Conservation (phyloP, 2,113 vertebrate species). For the Piprites chloris region DNA sequence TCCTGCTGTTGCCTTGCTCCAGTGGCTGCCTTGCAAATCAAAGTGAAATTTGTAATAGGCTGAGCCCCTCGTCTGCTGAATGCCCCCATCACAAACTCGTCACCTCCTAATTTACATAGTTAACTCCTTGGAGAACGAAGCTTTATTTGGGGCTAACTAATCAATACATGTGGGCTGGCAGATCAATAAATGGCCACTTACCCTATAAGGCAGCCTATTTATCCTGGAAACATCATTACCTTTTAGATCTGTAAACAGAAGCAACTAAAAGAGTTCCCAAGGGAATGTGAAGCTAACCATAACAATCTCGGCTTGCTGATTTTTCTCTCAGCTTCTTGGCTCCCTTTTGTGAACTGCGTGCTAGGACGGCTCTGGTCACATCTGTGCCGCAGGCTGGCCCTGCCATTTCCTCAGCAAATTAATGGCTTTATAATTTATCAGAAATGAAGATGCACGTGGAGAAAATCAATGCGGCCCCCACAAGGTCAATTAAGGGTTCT, state of each 20-base stretch:
- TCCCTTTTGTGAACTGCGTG: constrained; percentile 82
- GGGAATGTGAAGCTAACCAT: constrained; percentile 87
- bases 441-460: constrained; percentile 95
- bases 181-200: constrained; percentile 83
- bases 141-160: constrained; percentile 72
- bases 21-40: constrained; percentile 36
- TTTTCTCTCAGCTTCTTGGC: constrained; percentile 81
- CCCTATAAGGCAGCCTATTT: constrained; percentile 82
- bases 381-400: constrained; percentile 91
- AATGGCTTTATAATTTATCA: constrained; percentile 99
- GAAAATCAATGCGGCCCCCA: constrained; percentile 93
- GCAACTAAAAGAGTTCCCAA: constrained; percentile 81
- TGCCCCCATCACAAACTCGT: background rate
- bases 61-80: background rate
- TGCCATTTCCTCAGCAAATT: constrained; percentile 98
- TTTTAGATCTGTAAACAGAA: constrained; percentile 91
- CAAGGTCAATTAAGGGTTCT: constrained; percentile 96
- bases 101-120: constrained; percentile 76
- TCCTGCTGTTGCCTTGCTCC: background rate
- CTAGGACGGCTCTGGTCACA: constrained; percentile 88
- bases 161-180: constrained; percentile 72
- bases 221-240: constrained; percentile 83
- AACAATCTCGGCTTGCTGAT: constrained; percentile 88
- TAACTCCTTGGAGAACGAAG: constrained; percentile 68
- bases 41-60: background rate